Evolutionary conservation across 2,888 invertebrate genomes (phyloP).

Genomic region (Melinaea marsaeus): DNA sequence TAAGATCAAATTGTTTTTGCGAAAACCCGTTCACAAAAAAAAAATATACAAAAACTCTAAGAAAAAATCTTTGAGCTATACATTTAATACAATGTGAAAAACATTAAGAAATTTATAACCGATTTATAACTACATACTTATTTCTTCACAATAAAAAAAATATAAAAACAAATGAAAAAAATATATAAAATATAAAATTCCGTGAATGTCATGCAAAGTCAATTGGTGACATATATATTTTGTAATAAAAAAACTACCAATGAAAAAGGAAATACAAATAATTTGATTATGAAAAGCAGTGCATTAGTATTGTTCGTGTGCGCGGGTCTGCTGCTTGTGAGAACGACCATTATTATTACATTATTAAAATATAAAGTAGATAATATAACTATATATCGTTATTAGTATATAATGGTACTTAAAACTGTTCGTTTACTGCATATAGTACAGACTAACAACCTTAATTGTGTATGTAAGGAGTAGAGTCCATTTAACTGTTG

Average conservation of each 20-base stretch:
- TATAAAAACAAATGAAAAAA: constrained; percentile 8
- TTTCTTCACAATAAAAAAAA: constrained; percentile 4
- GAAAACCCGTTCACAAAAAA: too few relatives aligned
- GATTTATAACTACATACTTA: background rate
- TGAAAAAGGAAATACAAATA: constrained; percentile 14
- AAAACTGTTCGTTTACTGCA: background rate
- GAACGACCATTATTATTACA: constrained; percentile 28
- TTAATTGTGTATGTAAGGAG: too few relatives aligned
- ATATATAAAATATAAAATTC: constrained; percentile 9
- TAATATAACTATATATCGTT: background rate
- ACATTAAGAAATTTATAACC: background rate
- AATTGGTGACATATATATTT: constrained; percentile 11
- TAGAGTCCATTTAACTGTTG: background rate
- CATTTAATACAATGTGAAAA: too few relatives aligned
- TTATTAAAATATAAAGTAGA: background rate
- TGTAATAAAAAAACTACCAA: constrained; percentile 16
- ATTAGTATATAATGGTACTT: background rate
- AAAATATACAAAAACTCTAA: too few relatives aligned
- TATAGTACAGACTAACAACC: too few relatives aligned
- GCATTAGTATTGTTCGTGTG: constrained; percentile 61
- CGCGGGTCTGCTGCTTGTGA: constrained; percentile 63
- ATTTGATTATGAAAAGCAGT: constrained; percentile 47
- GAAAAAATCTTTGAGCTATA: too few relatives aligned
- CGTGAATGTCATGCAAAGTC: constrained; percentile 11
- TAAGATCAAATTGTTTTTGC: too few relatives aligned